These are phyloP conservation scores for Dendrolimus pini DNA, from an alignment of 2,888 invertebrate species.

Conservation along the genomic window DNA sequence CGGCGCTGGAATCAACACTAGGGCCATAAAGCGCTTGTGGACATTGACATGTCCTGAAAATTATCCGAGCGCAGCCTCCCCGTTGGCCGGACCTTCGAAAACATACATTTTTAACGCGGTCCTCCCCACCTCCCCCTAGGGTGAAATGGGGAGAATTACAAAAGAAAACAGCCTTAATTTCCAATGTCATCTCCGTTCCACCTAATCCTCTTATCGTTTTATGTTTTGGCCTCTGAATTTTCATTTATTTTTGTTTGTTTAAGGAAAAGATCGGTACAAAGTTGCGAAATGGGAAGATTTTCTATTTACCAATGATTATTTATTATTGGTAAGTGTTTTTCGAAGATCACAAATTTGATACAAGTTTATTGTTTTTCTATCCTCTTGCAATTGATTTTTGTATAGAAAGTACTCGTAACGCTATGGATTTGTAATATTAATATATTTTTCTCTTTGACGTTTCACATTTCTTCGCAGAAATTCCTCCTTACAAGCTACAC, in stretches of 20 bases:
- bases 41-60: slow-evolving; percentile 49
- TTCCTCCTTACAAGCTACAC: no score
- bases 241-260: slow-evolving; percentile 75
- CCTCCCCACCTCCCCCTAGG: slow-evolving; percentile 35
- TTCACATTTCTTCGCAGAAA: no score
- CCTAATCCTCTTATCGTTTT: slow-evolving; percentile 76
- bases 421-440: background rate
- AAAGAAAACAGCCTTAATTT: slow-evolving; percentile 77
- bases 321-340: slow-evolving; percentile 19
- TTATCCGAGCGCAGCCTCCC: slow-evolving; percentile 46
- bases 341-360: slow-evolving; percentile 4
- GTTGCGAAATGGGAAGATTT: slow-evolving; percentile 31
- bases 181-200: slow-evolving; percentile 76
- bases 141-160: slow-evolving; percentile 71
- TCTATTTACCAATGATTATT: slow-evolving; percentile 46
- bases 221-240: slow-evolving; percentile 74
- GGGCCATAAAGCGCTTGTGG: slow-evolving; percentile 43
- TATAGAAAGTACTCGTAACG: background rate
- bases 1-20: slow-evolving; percentile 11
- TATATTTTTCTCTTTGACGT: background rate
- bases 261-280: slow-evolving; percentile 47
- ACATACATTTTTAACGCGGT: slow-evolving; percentile 72
- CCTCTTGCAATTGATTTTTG: no score
- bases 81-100: slow-evolving; percentile 41
- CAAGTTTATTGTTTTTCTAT: background rate